A percentile compares a stretch with the other conserved stretches of the same genome.
These are phyloP conservation scores for Crocodylus rhombifer DNA, from an alignment of 2,797 vertebrate species.

Conservation along the genomic window DNA sequence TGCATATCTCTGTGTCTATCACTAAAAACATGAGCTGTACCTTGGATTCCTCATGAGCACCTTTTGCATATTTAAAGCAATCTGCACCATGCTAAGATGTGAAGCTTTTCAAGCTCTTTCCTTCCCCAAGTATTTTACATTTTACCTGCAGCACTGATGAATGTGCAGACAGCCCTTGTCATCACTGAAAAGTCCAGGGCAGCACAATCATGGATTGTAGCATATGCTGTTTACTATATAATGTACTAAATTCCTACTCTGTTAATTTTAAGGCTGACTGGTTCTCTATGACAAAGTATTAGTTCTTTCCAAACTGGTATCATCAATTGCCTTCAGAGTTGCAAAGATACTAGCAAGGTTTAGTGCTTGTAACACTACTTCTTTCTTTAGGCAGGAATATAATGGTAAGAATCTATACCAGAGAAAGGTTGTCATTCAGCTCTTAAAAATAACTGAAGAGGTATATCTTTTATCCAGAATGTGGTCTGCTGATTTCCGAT, in stretches of 20 bases:
- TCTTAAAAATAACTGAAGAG: background rate
- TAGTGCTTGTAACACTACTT: background rate
- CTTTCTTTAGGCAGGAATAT: background rate
- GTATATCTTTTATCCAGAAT: slow-evolving; percentile 40
- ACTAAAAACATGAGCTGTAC: fast-evolving
- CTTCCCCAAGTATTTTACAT: background rate
- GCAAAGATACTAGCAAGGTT: background rate
- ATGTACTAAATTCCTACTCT: background rate
- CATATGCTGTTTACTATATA: background rate
- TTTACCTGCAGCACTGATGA: background rate
- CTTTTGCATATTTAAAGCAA: background rate
- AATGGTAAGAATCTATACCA: slow-evolving; percentile 13
- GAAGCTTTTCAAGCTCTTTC: background rate
- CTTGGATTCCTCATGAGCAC: background rate
- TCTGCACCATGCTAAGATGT: background rate
- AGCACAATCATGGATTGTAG: background rate
- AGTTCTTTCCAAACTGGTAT: background rate
- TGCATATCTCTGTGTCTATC: background rate
- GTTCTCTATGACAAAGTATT: fast-evolving
- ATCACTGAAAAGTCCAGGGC: background rate
- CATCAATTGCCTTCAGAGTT: background rate
- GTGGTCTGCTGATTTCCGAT: slow-evolving; percentile 49
- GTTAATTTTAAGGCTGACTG: slow-evolving; percentile 1
- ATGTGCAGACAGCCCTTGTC: background rate
- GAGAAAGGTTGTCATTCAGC: background rate